A percentile compares a stretch with the other conserved stretches of the same genome.
These are phyloP conservation scores for Myotis yumanensis DNA, from an alignment of 2,113 vertebrate genomes.

Conservation along the genomic window DNA sequence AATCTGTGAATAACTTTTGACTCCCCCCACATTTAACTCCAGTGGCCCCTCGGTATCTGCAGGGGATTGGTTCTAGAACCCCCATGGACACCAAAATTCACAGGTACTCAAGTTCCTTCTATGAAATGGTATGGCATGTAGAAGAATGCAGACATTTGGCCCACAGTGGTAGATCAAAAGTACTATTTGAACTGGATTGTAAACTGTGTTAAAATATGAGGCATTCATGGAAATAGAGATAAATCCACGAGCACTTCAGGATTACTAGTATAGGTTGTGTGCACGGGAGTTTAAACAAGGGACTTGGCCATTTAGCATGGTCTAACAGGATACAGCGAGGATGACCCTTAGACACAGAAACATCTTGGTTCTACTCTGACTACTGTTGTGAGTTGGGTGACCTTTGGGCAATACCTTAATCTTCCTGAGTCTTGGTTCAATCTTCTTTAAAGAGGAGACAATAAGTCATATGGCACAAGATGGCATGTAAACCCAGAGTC, in stretches of 20 bases:
- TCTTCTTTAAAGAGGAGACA: not conserved
- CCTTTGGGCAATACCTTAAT: not conserved
- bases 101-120: not conserved
- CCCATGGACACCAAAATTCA: not conserved
- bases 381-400: not conserved
- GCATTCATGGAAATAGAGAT: not conserved
- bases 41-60: not conserved
- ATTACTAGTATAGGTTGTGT: not conserved
- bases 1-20: not conserved
- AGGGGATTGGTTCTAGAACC: too few relatives aligned
- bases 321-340: not conserved
- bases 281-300: not conserved
- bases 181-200: not conserved
- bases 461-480: not conserved
- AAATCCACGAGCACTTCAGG: not conserved
- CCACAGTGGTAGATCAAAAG: not conserved
- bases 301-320: not conserved
- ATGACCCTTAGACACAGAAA: not conserved
- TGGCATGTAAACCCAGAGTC: not conserved
- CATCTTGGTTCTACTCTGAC: not conserved
- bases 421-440: not conserved
- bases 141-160: not conserved
- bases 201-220: not conserved
- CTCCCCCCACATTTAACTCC: not conserved
- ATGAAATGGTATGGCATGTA: too few relatives aligned